Base-by-base conservation (phyloP, 2,888 invertebrate species). In the Notocelia uddmanniana region DNA sequence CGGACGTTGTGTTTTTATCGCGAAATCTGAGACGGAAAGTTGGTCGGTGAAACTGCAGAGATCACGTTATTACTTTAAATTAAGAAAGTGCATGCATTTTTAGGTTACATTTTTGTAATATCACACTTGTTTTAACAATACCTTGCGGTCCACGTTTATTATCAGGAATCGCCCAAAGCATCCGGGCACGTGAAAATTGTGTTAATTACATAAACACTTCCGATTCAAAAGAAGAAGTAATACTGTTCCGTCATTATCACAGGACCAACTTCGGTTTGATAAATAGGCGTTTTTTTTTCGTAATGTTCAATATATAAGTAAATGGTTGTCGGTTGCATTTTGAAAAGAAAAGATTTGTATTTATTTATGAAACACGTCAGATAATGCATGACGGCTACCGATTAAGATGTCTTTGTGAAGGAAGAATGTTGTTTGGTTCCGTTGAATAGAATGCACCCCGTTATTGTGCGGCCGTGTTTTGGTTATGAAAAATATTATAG, bases 341-440 rank as follows among this genome's bases (percentile, higher is more conserved):
- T 92, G 80, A 85, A 86, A 89, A 88, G 85, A 89, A 91, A 91
- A 88, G 86, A 85, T 83, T 86, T 83, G 86, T 91, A 90, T 92
- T 91, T 93, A 89, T 93, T 88, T 90, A 88, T 90, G 87, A 89
- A 91, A 90, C 89, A 90, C 87, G 89, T 90, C 88, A 87, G 86
- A 91, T 90, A 91, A 91, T 91, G 86, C 87, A 81, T 82, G 80
- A 83, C 80, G 83, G 91, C 93, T 93, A 91, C 93, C 88, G 91
- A 92, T 91, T 86, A 83, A 89, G 88, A 89, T 82, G 87, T 90
- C 88, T 89, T 91, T 92, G 92, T 86, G 76, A 76, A 76, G 77
- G 81, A 83, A 87, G 82, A 89, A 89, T 86, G 83, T 84, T 86
- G 89, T 88, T 87, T 87, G 88, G 85, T 87, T 88, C 89, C 87